Evolutionary conservation across 2,113 vertebrate species (phyloP), one percentile per base, ranked within the genome.

Genomic region (Entelurus aequoreus): DNA sequence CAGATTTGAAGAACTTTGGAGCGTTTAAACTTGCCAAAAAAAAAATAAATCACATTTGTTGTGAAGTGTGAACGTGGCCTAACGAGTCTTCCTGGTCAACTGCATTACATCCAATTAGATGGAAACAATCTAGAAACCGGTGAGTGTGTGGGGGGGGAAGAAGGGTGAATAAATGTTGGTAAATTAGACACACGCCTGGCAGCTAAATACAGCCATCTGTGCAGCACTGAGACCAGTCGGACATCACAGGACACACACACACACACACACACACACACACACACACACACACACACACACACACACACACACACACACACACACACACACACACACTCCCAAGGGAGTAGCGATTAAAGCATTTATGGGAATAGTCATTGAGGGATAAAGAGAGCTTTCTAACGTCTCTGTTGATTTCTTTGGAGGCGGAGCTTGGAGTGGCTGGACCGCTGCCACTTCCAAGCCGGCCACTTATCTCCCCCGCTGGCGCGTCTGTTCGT

Each of bases 331-430:
- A 62, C 28, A 48, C 57, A 66, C 60, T 81, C 88, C 72, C 79
- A 19, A 1, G 80, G 81, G 85, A 84, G 77, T 48, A 59, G 83
- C 86, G 86, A 89, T 86, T 88, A 88, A 81, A 85, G 82, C 86
- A 77, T 88, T 87, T 86, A 86, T 87, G 82, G 78, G 83, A 84
- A 83, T 87, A 89, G 87, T 85, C 84, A 86, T 81, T 77, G 70
- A 85, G 83, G 78, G 82, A 90, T 87, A 88, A 88, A 87, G 83
- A 82, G 78, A 72, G 84, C 76, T 88, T 90, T 88, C 85, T 87
- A 71, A 81, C 80, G 81, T 80, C 80, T 86, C 82, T 90, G 88
- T 90, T 90, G 89, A 89, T 90, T 90, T 90, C 86, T 90, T 88
- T 85, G 75, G 79, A 72, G 77, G 74, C 77, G 74, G 72, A 83